These are phyloP conservation scores for Tragelaphus imberbis DNA, from an alignment of 2,113 vertebrate genomes.

Conservation along the genomic window DNA sequence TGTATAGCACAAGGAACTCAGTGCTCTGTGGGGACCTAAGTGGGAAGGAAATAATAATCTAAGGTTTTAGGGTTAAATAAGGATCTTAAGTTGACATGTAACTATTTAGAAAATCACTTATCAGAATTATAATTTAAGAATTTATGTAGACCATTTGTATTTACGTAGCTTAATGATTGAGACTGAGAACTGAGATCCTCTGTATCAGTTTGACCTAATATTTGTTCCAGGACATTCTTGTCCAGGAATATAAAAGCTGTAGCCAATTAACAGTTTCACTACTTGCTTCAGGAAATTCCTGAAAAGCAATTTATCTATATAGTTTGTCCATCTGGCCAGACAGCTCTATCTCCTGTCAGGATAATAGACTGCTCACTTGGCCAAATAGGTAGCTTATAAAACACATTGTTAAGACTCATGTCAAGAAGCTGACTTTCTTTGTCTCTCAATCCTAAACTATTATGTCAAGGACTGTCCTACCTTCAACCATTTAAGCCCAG, in stretches of 20 bases:
- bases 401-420: not conserved
- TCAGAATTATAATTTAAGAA: constrained; percentile 2
- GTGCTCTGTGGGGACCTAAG: not conserved
- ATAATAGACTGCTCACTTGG: not conserved
- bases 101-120: not conserved
- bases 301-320: not conserved
- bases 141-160: not conserved
- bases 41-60: not conserved
- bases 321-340: not conserved
- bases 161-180: not conserved
- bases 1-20: not conserved
- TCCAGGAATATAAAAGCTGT: not conserved
- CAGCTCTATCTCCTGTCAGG: not conserved
- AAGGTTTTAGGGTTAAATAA: constrained; percentile 7
- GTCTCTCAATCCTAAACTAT: not conserved
- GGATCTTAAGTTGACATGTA: not conserved
- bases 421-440: not conserved
- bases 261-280: not conserved
- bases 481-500: not conserved
- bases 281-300: constrained; percentile 8
- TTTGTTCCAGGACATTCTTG: constrained; percentile 25
- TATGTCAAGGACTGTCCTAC: not conserved
- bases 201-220: not conserved
- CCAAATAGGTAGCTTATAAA: not conserved
- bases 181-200: not conserved